phyloP scores from a whole-genome alignment of 2,797 vertebrate genomes.

The Pteropus rufus region DNA sequence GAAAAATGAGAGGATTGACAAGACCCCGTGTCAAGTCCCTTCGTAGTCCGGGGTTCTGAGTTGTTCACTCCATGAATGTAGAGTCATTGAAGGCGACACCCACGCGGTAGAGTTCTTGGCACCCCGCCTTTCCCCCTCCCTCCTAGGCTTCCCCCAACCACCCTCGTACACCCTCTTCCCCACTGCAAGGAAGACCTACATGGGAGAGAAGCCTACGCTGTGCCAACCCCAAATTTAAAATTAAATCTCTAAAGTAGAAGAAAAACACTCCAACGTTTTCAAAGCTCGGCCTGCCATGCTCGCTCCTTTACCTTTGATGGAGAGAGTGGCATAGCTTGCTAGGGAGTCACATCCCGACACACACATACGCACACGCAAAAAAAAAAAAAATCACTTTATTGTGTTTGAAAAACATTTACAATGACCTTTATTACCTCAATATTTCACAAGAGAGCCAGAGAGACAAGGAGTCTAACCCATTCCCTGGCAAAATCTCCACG shows the following conservation, averaged over 20 bases:
- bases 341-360: not conserved
- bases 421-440: not conserved
- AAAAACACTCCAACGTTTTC: not conserved
- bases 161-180: not conserved
- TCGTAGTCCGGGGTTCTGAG: not conserved
- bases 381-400: not conserved
- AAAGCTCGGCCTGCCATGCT: not conserved
- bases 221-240: not conserved
- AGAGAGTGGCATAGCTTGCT: not conserved
- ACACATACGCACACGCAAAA: not conserved
- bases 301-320: not conserved
- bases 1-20: not conserved
- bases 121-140: not conserved
- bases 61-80: not conserved
- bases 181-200: not conserved
- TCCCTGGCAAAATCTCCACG: not conserved
- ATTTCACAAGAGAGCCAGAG: slow-evolving; percentile 1
- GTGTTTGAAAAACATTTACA: slow-evolving; percentile 12
- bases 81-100: not conserved
- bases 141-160: not conserved
- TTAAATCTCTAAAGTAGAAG: not conserved
- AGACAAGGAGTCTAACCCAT: not conserved
- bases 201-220: not conserved
- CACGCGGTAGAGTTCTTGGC: not conserved
- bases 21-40: not conserved